Evolutionary conservation across 2,797 vertebrate species (phyloP).

Genomic region (Molossus molossus): DNA sequence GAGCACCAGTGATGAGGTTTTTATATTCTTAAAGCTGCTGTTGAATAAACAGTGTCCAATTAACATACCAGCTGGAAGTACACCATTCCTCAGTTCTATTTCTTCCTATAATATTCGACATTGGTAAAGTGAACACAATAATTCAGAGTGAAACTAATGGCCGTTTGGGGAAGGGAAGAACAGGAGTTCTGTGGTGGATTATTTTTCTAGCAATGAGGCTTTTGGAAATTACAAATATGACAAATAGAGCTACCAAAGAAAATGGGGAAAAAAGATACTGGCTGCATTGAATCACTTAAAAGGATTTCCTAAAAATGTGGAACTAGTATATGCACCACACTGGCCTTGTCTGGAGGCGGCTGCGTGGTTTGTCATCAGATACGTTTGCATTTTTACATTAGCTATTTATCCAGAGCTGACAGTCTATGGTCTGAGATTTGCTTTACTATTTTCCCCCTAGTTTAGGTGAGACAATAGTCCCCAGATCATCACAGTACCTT

Average conservation of each 20-base stretch:
- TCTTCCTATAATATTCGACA: slow-evolving; percentile 70
- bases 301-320: background rate
- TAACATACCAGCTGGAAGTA: slow-evolving; percentile 83
- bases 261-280: background rate
- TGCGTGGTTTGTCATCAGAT: accelerated
- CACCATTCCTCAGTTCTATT: slow-evolving; percentile 75
- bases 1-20: slow-evolving; percentile 77
- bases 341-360: background rate
- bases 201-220: slow-evolving; percentile 21
- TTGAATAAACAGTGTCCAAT: slow-evolving; percentile 87
- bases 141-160: slow-evolving; percentile 83
- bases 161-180: slow-evolving; percentile 72
- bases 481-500: background rate
- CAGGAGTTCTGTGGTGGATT: background rate
- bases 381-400: accelerated
- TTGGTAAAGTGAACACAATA: slow-evolving; percentile 78
- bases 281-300: background rate
- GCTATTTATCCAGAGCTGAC: slow-evolving; percentile 12
- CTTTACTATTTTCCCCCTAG: slow-evolving; percentile 54
- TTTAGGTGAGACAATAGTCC: background rate
- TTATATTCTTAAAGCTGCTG: slow-evolving; percentile 83
- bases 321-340: background rate
- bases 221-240: slow-evolving; percentile 61
- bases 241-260: slow-evolving; percentile 42
- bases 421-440: background rate